Evolutionary conservation across 2,113 vertebrate genomes (phyloP).

Genomic region (Sisor rabdophorus): DNA sequence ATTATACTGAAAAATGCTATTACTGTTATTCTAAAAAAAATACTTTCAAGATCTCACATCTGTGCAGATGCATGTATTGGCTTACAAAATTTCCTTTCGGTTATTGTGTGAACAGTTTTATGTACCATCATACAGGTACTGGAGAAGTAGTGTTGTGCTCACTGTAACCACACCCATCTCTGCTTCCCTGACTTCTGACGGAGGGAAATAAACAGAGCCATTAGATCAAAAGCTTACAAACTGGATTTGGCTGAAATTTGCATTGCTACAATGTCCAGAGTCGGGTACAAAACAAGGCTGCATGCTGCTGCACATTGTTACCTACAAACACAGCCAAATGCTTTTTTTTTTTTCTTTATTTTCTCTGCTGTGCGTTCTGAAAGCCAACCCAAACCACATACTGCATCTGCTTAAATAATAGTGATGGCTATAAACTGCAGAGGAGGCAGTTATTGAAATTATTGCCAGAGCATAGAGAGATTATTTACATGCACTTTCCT

Average conservation of each 20-base stretch:
- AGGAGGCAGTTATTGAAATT: constrained; percentile 13
- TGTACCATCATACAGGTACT: not conserved
- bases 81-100: not conserved
- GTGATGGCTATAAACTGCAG: not conserved
- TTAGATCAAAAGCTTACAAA: not conserved
- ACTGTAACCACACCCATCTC: not conserved
- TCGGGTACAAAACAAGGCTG: not conserved
- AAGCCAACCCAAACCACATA: not conserved
- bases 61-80: not conserved
- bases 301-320: not conserved
- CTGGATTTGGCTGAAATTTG: constrained; percentile 26
- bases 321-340: not conserved
- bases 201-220: not conserved
- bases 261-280: constrained; percentile 8
- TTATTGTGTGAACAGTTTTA: not conserved
- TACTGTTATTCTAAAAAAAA: not conserved
- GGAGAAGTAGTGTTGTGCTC: not conserved
- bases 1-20: not conserved
- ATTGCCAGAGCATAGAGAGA: no score
- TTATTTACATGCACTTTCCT: not conserved
- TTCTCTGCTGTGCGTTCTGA: not conserved
- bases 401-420: not conserved
- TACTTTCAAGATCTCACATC: not conserved
- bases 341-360: not conserved
- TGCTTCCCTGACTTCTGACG: not conserved